Percentiles rank a stretch among this genome's conserved stretches.
Conservation (phyloP, 2,797 vertebrate species). For the Psittacula derbiana region DNA sequence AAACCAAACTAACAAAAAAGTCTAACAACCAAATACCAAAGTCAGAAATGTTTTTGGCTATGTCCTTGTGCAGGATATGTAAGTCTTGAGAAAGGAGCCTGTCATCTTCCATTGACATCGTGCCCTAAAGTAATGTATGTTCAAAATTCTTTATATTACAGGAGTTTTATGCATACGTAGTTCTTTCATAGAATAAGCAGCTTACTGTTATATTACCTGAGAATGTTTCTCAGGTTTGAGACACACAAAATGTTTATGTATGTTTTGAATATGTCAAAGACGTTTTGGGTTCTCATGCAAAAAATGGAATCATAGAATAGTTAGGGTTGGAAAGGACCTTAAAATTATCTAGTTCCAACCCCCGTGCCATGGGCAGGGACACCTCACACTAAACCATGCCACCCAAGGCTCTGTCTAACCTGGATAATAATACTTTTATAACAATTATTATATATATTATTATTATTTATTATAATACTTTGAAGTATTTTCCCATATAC, state of each 20-base stretch:
- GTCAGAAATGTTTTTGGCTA: neutral
- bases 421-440: too few relatives aligned
- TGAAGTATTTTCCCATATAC: neutral
- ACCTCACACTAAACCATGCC: too few relatives aligned
- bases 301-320: neutral
- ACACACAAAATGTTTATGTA: neutral
- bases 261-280: neutral
- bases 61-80: neutral
- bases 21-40: neutral
- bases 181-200: neutral
- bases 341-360: too few relatives aligned
- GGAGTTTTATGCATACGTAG: neutral
- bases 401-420: too few relatives aligned
- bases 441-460: too few relatives aligned
- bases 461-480: neutral
- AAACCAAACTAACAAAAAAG: neutral
- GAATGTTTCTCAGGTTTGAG: neutral
- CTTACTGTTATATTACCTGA: neutral
- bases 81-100: neutral
- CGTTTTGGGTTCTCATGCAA: neutral
- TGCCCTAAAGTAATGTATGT: neutral
- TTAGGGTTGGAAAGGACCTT: too few relatives aligned
- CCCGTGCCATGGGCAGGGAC: too few relatives aligned
- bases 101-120: neutral
- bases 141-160: neutral